Evolutionary conservation across 1,140 invertebrate species (phyloP), one percentile per base, ranked within the genome.

Genomic region (Gonatopus flavifemur): DNA sequence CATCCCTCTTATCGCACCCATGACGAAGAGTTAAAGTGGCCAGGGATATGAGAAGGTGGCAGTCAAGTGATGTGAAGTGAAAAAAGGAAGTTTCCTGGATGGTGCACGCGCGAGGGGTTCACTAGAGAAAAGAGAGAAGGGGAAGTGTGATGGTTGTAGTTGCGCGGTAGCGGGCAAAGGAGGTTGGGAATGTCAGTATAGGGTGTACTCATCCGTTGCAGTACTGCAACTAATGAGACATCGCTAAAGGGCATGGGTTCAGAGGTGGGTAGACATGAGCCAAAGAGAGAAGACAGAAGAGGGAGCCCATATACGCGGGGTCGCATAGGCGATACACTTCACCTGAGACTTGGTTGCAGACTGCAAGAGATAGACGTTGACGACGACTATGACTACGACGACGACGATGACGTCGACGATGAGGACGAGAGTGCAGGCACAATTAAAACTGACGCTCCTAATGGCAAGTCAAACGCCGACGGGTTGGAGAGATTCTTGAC

Each of bases 391-490:
- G 40, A 41, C 48, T 40, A 50, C 25, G 44, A 52, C 37, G 45
- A 49, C 36, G 56, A 41, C 45, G 52, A 49, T 47, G 54, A 42
- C 52, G 50, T 51, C 48, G 58, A 57, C 60, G 62, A 59, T 38
- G 62, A 63, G 57, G 62, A 65, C 52, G 64, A 64, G 59, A 58
- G 58, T 58, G 66, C 69, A 71, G 72, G 69, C 73, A 77, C 75
- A 77, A 78, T 77, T 78, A 78, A 78, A 78, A 77, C 75, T 77
- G 74, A 77, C 73, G 75, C 72, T 76, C 65, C 75, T 78, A 77
- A 78, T 78, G 76, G 75, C 76, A 76, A 77, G 76, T 78, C 76
- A 77, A 77, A 78, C 76, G 73, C 72, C 72, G 70, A 73, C 73
- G 69, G 66, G 69, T 74, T 76, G 69, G 64, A 77, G 74, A 74